These are phyloP conservation scores for Apostichopus japonicus DNA, from an alignment of 35 echinoderm and acorn worm species.

Conservation along the genomic window DNA sequence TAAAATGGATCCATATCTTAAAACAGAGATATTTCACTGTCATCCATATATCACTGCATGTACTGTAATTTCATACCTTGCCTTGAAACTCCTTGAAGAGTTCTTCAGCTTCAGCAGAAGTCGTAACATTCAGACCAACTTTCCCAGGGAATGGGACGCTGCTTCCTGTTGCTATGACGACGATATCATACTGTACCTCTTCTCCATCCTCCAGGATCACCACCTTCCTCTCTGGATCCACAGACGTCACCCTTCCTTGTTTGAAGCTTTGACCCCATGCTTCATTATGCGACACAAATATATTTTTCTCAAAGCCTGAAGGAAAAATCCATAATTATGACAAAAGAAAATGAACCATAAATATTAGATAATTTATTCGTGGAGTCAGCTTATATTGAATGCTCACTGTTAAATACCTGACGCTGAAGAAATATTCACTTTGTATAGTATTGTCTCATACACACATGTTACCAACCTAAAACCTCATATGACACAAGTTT, in stretches of 20 bases:
- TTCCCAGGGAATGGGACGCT: conserved; percentile 15
- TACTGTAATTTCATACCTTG: not conserved
- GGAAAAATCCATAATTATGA: not conserved
- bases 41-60: too few relatives aligned
- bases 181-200: conserved; percentile 36
- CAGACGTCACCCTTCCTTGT: conserved; percentile 33
- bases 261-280: conserved; percentile 26
- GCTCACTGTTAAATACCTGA: too few relatives aligned
- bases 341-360: too few relatives aligned
- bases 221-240: conserved; percentile 32
- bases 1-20: too few relatives aligned
- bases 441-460: too few relatives aligned
- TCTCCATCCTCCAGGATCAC: conserved; percentile 28
- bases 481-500: not conserved
- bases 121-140: conserved; percentile 11
- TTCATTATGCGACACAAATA: conserved; percentile 10
- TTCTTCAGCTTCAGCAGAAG: conserved; percentile 23
- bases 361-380: too few relatives aligned
- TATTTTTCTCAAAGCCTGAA: conserved; percentile 40
- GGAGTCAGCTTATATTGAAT: too few relatives aligned
- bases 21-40: too few relatives aligned
- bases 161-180: conserved; percentile 35
- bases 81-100: not conserved
- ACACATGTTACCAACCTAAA: too few relatives aligned
- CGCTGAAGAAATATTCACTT: too few relatives aligned